A percentile compares a stretch with the other conserved stretches of the same genome.
phyloP scores from a whole-genome alignment of 2,797 vertebrate species.

The Rachycentron canadum region DNA sequence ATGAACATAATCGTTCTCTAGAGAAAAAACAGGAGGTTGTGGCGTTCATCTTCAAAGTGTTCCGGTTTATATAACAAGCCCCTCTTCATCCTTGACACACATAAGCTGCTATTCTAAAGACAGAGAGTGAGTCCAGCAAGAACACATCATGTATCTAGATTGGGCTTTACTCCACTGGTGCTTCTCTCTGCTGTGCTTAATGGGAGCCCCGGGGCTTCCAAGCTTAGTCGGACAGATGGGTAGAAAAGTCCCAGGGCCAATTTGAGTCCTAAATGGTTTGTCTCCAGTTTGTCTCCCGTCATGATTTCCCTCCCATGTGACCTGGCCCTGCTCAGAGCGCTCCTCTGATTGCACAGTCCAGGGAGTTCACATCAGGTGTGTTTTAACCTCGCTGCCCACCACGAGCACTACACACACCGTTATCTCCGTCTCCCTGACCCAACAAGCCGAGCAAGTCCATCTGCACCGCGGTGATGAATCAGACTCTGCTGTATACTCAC shows the following conservation, averaged over 20 bases:
- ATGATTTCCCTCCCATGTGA: slow-evolving; percentile 80
- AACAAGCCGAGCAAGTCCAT: slow-evolving; percentile 52
- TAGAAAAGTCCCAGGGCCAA: slow-evolving; percentile 86
- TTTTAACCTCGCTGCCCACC: slow-evolving; percentile 69
- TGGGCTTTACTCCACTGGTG: slow-evolving; percentile 77
- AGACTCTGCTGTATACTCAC: slow-evolving; percentile 13
- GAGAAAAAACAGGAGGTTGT: slow-evolving; percentile 46
- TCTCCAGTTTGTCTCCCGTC: slow-evolving; percentile 85
- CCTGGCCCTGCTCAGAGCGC: slow-evolving; percentile 74
- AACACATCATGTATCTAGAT: slow-evolving; percentile 84
- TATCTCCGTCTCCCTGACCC: slow-evolving; percentile 61
- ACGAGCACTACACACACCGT: slow-evolving; percentile 33
- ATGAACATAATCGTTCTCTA: slow-evolving; percentile 41
- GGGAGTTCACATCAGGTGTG: slow-evolving; percentile 83
- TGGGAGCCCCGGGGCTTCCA: slow-evolving; percentile 83
- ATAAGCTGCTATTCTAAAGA: slow-evolving; percentile 79
- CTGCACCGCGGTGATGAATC: slow-evolving; percentile 41
- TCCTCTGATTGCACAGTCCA: slow-evolving; percentile 75
- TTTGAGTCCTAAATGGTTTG: slow-evolving; percentile 89
- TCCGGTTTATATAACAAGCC: slow-evolving; percentile 74
- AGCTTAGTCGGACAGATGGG: slow-evolving; percentile 84
- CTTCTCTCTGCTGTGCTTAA: slow-evolving; percentile 84
- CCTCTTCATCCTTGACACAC: slow-evolving; percentile 81
- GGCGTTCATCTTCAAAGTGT: slow-evolving; percentile 60
- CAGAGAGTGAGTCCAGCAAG: slow-evolving; percentile 78